These are phyloP conservation scores for Oasisia sp. DNA, from an alignment of 2,888 invertebrate genomes.

Conservation along the genomic window DNA sequence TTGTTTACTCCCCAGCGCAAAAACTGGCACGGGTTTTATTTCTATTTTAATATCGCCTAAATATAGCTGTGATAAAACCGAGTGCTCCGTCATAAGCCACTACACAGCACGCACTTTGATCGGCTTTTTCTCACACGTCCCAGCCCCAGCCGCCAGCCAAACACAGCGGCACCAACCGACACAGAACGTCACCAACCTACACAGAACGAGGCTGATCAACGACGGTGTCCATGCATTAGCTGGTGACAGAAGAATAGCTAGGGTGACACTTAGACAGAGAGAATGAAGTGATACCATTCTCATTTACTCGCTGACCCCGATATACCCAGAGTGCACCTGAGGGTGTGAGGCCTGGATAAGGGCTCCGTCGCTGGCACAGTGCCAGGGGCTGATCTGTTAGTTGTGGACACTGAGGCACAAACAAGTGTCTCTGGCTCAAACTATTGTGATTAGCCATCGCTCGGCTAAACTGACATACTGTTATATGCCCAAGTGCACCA, in stretches of 20 bases:
- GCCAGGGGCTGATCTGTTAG: not conserved
- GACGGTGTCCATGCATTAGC: not conserved
- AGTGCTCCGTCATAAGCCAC: not conserved
- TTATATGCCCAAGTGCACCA: too few relatives aligned
- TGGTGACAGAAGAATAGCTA: not conserved
- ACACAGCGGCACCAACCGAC: not conserved
- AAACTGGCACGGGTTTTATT: not conserved
- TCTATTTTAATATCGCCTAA: not conserved
- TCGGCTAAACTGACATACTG: not conserved
- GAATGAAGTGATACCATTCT: not conserved
- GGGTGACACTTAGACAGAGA: not conserved
- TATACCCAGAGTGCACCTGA: not conserved
- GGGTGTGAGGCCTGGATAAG: not conserved
- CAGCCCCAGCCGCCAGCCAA: not conserved
- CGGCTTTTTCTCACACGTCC: not conserved
- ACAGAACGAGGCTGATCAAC: not conserved
- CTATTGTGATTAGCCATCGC: not conserved
- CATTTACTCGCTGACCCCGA: not conserved
- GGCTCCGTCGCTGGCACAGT: not conserved
- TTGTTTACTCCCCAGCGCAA: not conserved
- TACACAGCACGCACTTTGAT: not conserved
- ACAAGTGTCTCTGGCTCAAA: not conserved
- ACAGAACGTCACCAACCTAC: not conserved
- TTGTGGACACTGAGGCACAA: not conserved
- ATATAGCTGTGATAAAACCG: not conserved